A percentile compares a stretch with the other conserved stretches of the same genome.
phyloP scores from a whole-genome alignment of 2,113 vertebrate species.

The Syrmaticus mikado region DNA sequence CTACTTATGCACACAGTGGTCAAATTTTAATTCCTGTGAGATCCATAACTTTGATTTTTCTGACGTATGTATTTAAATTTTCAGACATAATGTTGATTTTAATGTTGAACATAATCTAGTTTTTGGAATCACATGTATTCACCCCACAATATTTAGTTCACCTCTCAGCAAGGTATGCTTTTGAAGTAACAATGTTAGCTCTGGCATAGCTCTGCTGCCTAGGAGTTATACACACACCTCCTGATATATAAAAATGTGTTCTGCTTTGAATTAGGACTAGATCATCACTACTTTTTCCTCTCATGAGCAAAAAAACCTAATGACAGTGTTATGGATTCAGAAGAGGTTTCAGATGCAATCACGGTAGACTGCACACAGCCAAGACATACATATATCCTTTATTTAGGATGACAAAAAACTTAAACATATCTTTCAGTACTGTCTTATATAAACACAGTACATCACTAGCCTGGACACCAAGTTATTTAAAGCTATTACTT shows the following conservation, averaged over 20 bases:
- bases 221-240: slow-evolving; percentile 8
- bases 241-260: slow-evolving; percentile 20
- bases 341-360: slow-evolving; percentile 73
- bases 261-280: slow-evolving; percentile 26
- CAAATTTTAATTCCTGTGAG: slow-evolving; percentile 42
- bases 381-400: slow-evolving; percentile 76
- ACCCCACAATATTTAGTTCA: neutral
- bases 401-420: slow-evolving; percentile 81
- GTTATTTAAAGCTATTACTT: slow-evolving; percentile 86
- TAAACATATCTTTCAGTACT: slow-evolving; percentile 80
- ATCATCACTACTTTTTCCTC: neutral
- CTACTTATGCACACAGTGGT: slow-evolving; percentile 6
- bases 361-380: neutral
- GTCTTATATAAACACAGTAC: slow-evolving; percentile 74
- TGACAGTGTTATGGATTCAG: slow-evolving; percentile 54
- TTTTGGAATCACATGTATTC: neutral
- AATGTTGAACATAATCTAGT: slow-evolving; percentile 24
- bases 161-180: slow-evolving; percentile 11
- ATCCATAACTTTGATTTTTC: slow-evolving; percentile 30
- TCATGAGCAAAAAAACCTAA: slow-evolving; percentile 53
- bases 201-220: neutral
- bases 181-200: slow-evolving; percentile 11
- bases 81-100: slow-evolving; percentile 47
- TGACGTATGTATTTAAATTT: slow-evolving; percentile 29
- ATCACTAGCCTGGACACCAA: slow-evolving; percentile 81